Evolutionary conservation across 2,797 vertebrate species (phyloP).

Genomic region (Florisuga fusca): DNA sequence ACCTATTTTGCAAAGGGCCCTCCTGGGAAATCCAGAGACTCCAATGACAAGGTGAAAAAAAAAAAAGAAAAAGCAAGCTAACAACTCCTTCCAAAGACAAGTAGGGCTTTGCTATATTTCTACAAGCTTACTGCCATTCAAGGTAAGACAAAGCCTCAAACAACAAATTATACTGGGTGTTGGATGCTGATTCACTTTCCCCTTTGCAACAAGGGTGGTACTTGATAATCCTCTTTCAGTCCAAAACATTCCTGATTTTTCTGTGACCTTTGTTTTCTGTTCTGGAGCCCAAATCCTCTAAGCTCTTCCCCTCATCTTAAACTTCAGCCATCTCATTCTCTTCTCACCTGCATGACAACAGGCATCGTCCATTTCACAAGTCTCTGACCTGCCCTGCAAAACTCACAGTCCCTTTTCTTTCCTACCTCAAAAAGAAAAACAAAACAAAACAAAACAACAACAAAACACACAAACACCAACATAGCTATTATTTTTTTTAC

Average conservation of each 20-base stretch:
- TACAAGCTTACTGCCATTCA: constrained; percentile 21
- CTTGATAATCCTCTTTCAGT: constrained; percentile 37
- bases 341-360: constrained; percentile 32
- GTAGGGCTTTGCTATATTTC: constrained; percentile 41
- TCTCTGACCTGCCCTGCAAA: constrained; percentile 37
- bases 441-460: constrained; percentile 23
- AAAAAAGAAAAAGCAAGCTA: constrained; percentile 10
- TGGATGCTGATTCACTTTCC: constrained; percentile 26
- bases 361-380: constrained; percentile 49
- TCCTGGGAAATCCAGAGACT: constrained; percentile 63
- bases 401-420: constrained; percentile 43
- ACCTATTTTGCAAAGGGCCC: constrained; percentile 60
- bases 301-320: constrained; percentile 12
- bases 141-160: constrained; percentile 38
- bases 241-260: not conserved
- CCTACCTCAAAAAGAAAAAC: constrained; percentile 35
- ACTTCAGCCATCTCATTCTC: constrained; percentile 13
- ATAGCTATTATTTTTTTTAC: constrained; percentile 39
- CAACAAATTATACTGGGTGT: constrained; percentile 17
- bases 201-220: not conserved
- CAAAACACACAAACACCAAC: constrained; percentile 63
- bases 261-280: not conserved
- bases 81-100: constrained; percentile 58
- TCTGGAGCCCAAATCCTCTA: not conserved
- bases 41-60: constrained; percentile 52